Conservation (phyloP, 2,797 vertebrate genomes). For the Halcyon badia region DNA sequence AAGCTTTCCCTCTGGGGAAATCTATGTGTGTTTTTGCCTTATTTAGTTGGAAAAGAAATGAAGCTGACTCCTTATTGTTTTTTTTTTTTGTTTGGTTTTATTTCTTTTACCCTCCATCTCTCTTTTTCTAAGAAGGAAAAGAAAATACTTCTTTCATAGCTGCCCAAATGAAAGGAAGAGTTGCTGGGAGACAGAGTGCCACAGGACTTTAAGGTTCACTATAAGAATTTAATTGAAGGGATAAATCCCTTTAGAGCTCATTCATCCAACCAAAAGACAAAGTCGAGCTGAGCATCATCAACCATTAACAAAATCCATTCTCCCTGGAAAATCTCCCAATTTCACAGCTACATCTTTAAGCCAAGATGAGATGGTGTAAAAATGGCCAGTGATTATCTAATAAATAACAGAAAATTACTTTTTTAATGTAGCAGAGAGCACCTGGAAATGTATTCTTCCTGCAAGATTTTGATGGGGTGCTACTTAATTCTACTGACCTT, state of each 20-base stretch:
- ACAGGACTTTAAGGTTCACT: background rate
- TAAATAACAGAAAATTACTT: background rate
- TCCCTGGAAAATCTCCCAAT: background rate
- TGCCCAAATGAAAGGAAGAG: background rate
- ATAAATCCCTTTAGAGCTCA: background rate
- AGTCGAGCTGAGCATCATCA: background rate
- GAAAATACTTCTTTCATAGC: background rate
- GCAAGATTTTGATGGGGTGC: background rate
- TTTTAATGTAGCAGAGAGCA: background rate
- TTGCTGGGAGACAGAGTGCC: background rate
- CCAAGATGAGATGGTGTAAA: background rate
- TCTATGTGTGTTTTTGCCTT: background rate
- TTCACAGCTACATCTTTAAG: background rate
- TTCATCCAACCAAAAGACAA: background rate
- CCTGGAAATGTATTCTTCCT: background rate
- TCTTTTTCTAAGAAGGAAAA: background rate
- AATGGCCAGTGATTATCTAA: background rate
- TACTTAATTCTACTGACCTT: constrained; percentile 31
- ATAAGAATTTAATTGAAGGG: background rate
- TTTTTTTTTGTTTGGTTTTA: background rate
- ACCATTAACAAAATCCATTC: background rate
- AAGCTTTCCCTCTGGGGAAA: background rate
- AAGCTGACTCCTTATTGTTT: background rate
- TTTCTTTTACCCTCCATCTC: background rate
- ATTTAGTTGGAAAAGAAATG: constrained; percentile 25